These are phyloP conservation scores for Apus apus DNA, from an alignment of 2,113 vertebrate species.

Conservation along the genomic window DNA sequence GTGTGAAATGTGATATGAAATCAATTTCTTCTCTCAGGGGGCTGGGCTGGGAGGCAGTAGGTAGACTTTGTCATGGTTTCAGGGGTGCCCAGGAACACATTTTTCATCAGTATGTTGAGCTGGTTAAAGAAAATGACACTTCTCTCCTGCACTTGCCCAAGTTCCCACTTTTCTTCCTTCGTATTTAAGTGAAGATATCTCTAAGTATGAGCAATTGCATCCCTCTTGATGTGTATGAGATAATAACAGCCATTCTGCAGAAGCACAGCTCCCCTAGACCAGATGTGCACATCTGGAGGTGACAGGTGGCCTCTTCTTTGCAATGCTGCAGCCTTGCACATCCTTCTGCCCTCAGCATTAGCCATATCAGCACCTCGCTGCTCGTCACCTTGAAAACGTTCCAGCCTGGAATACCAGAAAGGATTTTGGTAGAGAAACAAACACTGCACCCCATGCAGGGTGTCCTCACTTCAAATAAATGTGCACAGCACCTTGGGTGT, in stretches of 20 bases:
- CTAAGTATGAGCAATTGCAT: rapidly evolving
- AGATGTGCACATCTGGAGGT: neutral
- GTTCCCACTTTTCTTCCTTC: neutral
- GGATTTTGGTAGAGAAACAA: neutral
- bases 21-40: conserved; percentile 66
- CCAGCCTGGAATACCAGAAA: neutral
- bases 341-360: neutral
- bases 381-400: neutral
- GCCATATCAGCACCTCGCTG: rapidly evolving
- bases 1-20: conserved; percentile 75
- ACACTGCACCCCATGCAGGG: rapidly evolving
- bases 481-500: neutral
- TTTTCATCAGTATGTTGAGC: neutral
- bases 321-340: rapidly evolving
- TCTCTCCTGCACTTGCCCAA: neutral
- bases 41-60: neutral
- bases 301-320: neutral
- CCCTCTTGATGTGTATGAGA: neutral
- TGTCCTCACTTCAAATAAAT: neutral
- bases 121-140: neutral
- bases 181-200: neutral
- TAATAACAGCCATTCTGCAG: rapidly evolving
- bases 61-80: neutral
- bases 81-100: neutral
- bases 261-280: neutral